Percentiles rank a stretch among this genome's conserved stretches.
Evolutionary conservation across 1,140 invertebrate species (phyloP).

Genomic region (Oreohelix idahoensis): DNA sequence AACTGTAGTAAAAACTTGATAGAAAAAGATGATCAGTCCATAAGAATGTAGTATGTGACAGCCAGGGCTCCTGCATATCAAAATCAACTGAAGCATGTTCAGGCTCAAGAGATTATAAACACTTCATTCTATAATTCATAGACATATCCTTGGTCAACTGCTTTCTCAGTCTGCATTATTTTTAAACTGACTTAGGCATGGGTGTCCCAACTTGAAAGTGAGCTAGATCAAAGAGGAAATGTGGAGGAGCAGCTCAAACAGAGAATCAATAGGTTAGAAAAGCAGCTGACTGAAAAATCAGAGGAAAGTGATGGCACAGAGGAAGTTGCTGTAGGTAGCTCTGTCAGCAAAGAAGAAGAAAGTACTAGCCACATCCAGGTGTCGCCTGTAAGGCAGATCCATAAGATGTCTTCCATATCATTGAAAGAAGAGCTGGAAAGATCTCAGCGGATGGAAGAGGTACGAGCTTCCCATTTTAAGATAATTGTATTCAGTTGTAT

Average conservation of each 20-base stretch:
- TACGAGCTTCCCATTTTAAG: too few species aligned
- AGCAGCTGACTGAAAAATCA: slow-evolving; percentile 34
- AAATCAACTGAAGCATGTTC: too few species aligned
- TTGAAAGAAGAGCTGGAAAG: slow-evolving; percentile 52
- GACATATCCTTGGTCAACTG: too few species aligned
- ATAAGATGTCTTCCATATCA: slow-evolving; percentile 38
- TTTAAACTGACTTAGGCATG: slow-evolving; percentile 75
- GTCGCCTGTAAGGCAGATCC: slow-evolving; percentile 6
- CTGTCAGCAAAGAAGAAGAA: not conserved
- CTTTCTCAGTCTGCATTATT: too few species aligned
- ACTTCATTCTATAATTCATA: too few species aligned
- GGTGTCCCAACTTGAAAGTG: slow-evolving; percentile 82
- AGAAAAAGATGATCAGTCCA: too few species aligned
- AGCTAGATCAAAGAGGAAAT: slow-evolving; percentile 75
- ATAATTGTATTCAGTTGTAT: too few species aligned
- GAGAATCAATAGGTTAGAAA: slow-evolving; percentile 45
- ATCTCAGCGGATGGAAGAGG: slow-evolving; percentile 51
- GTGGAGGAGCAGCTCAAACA: slow-evolving; percentile 44
- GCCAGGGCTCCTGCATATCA: too few species aligned
- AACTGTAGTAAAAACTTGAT: too few species aligned
- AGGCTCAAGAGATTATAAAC: too few species aligned
- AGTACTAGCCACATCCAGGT: not conserved
- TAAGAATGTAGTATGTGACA: too few species aligned
- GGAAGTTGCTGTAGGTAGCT: not conserved
- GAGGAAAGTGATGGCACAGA: slow-evolving; percentile 20